These are phyloP conservation scores for Platycheirus rosarum DNA, from an alignment of 2,888 invertebrate species.

Conservation along the genomic window DNA sequence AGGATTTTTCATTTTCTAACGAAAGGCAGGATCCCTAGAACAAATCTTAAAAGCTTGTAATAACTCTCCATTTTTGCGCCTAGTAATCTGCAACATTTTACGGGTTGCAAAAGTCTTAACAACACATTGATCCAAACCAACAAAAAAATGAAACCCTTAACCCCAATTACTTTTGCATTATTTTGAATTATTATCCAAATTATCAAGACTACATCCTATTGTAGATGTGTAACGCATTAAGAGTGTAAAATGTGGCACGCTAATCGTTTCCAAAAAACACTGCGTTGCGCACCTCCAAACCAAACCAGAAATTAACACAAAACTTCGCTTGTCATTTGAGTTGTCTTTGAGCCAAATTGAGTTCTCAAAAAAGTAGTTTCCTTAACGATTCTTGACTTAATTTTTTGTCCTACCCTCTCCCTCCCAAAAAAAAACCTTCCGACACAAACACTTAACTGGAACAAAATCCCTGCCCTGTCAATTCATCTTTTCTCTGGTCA, in stretches of 20 bases:
- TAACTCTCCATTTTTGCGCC: too few relatives aligned
- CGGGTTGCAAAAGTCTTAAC: too few relatives aligned
- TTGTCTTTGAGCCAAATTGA: slow-evolving; percentile 54
- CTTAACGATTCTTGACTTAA: slow-evolving; percentile 62
- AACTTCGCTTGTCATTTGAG: slow-evolving; percentile 64
- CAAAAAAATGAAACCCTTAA: too few relatives aligned
- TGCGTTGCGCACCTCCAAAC: background rate
- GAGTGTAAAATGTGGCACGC: slow-evolving; percentile 7
- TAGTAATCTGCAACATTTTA: too few relatives aligned
- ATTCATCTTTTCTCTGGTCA: slow-evolving; percentile 53
- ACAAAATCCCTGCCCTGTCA: slow-evolving; percentile 67
- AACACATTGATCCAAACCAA: too few relatives aligned
- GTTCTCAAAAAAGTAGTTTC: slow-evolving; percentile 58
- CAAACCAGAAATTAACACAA: slow-evolving; percentile 37
- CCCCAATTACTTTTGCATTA: too few relatives aligned
- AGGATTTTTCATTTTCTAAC: too few relatives aligned
- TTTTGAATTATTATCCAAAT: too few relatives aligned
- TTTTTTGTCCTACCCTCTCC: background rate
- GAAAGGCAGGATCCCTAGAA: too few relatives aligned
- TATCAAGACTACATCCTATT: too few relatives aligned
- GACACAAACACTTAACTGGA: slow-evolving; percentile 64
- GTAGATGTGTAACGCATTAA: background rate
- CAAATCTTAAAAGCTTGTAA: too few relatives aligned
- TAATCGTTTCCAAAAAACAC: slow-evolving; percentile 17
- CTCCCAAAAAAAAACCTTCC: slow-evolving; percentile 34